phyloP scores from a whole-genome alignment of 2,888 invertebrate genomes.

The Allacma fusca region DNA sequence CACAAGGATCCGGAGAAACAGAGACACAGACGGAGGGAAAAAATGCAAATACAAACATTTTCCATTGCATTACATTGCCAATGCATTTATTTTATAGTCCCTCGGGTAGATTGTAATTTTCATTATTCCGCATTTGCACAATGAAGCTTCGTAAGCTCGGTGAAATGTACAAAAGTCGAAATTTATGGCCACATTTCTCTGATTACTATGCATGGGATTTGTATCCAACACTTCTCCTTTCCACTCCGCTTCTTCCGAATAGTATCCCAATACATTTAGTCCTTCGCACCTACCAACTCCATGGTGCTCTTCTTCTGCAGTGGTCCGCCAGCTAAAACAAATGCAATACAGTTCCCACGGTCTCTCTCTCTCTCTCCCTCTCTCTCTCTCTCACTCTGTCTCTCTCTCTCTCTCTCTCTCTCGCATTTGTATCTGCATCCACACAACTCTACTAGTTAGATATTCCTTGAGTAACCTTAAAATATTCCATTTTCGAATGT shows the following conservation, averaged over 20 bases:
- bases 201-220: slow-evolving; percentile 61
- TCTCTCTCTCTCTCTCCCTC: neutral
- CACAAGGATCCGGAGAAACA: neutral
- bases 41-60: slow-evolving; percentile 22
- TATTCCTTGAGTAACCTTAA: too few relatives aligned
- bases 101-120: slow-evolving; percentile 56
- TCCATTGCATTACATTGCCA: slow-evolving; percentile 34
- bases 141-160: slow-evolving; percentile 50
- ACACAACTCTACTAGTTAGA: too few relatives aligned
- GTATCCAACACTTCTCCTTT: slow-evolving; percentile 42
- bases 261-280: slow-evolving; percentile 23
- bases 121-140: slow-evolving; percentile 56
- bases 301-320: neutral
- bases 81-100: slow-evolving; percentile 50
- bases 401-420: too few relatives aligned
- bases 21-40: neutral
- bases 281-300: slow-evolving; percentile 24
- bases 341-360: neutral
- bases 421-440: too few relatives aligned
- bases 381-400: too few relatives aligned
- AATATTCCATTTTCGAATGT: too few relatives aligned
- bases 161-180: slow-evolving; percentile 47
- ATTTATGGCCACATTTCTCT: slow-evolving; percentile 59
- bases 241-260: slow-evolving; percentile 26
- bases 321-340: neutral